phyloP scores from a whole-genome alignment of 2,888 invertebrate genomes.

The Schrankia costaestrigalis region DNA sequence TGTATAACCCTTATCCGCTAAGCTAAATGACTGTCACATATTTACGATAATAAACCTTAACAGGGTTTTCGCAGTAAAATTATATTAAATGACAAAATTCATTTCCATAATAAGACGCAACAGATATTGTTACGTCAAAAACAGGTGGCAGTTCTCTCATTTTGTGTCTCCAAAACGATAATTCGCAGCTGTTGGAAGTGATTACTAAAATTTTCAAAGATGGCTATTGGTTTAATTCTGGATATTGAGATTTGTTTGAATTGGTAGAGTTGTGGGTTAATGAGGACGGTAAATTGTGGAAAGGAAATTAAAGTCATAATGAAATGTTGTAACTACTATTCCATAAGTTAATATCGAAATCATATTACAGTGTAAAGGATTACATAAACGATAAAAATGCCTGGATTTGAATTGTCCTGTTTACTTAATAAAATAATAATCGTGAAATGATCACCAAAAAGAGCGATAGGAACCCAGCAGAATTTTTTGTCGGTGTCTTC shows the following conservation, averaged over 20 bases:
- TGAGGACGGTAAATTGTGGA: neutral
- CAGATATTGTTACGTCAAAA: conserved; percentile 31
- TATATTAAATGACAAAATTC: conserved; percentile 19
- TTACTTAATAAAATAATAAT: too few species aligned
- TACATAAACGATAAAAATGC: too few species aligned
- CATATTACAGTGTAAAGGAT: too few species aligned
- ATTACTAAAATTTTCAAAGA: conserved; percentile 27
- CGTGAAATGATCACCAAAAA: too few species aligned
- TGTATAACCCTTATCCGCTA: conserved; percentile 1
- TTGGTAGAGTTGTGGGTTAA: neutral
- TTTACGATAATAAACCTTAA: conserved; percentile 17
- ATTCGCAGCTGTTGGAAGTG: conserved; percentile 26
- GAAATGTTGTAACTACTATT: too few species aligned
- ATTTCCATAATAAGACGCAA: conserved; percentile 27
- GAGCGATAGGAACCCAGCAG: too few species aligned
- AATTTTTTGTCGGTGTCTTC: too few species aligned
- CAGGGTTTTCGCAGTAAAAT: conserved; percentile 16
- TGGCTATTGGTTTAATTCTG: conserved; percentile 19
- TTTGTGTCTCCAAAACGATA: conserved; percentile 17
- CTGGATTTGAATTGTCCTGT: too few species aligned
- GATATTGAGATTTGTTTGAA: conserved; percentile 3
- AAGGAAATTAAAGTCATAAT: too few species aligned
- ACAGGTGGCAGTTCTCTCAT: conserved; percentile 20
- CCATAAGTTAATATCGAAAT: too few species aligned
- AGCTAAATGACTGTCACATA: conserved; percentile 15